Base-by-base conservation (phyloP, 2,888 invertebrate genomes). In the Fragum fragum region DNA sequence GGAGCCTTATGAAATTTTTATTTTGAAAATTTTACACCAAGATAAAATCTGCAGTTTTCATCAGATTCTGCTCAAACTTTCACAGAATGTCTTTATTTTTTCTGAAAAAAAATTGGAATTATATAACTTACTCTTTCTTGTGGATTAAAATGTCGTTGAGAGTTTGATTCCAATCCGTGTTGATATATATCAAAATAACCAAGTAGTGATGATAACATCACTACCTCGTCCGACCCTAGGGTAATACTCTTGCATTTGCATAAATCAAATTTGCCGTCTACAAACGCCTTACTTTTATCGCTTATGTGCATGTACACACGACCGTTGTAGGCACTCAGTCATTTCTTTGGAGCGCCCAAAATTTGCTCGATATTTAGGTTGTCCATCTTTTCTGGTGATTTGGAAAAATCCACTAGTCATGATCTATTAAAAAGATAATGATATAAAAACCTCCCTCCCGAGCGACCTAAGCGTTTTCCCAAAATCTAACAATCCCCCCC, bases 261-360 rank as follows among this genome's bases (percentile, higher is more conserved):
- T 14, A 52, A 14, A 28, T 69, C 69, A 29, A 69, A 69, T 29
- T 16, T 52, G 16, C 69, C 52, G 18, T 69, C 32, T 14, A 68
- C 68, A 42, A 39, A 68, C 26, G 52, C 47, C 14, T 69, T 69
- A 9, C 39, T 39, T 26, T 69, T 69, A 52, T 52, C 69, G 14
- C 47, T 47, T 7, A 69, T 23, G 28, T 69, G 52, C 28, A 47
- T 28, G n/a, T 69, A 47, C 16, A 52, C 52, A n/a, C 52, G 14
- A 7, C 39, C 39, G 29, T 47, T 52, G 7, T 26, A 52, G 6
- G 39, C n/a, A 16, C 42, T 52, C n/a, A 69, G 42, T 42, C n/a
- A 69, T 29, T 52, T 69, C 69, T 28, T 69, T 69, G 14, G 42
- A 21, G 7, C 52, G 18, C 16, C 69, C 47, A n/a, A 69, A 52